These are phyloP conservation scores for Cyphomyrmex costatus DNA, from an alignment of 1,140 invertebrate species.

Conservation along the genomic window DNA sequence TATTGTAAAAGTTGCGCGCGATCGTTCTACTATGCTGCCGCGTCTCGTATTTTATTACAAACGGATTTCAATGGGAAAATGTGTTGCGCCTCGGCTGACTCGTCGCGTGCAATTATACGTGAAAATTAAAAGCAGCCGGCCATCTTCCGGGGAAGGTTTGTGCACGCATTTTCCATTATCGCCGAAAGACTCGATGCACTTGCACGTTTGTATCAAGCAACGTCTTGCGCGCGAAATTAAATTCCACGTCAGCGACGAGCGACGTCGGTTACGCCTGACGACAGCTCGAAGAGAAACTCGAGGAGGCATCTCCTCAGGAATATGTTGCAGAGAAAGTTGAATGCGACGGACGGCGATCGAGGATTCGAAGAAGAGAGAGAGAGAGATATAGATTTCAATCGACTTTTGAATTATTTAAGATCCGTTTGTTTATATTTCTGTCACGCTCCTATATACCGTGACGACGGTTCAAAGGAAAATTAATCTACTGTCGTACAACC, in stretches of 20 bases:
- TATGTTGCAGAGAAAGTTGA: conserved; percentile 46
- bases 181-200: conserved; percentile 51
- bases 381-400: conserved; percentile 21
- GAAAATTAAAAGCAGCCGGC: conserved; percentile 44
- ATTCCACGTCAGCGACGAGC: conserved; percentile 48
- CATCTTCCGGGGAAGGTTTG: neutral
- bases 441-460: neutral
- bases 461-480: conserved; percentile 42
- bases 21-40: conserved; percentile 20
- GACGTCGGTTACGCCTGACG: conserved; percentile 40
- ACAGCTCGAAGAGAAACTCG: conserved; percentile 40
- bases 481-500: conserved; percentile 36
- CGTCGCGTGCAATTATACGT: conserved; percentile 54
- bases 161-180: conserved; percentile 12
- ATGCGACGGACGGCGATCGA: neutral
- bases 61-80: conserved; percentile 31
- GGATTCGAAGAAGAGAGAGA: neutral
- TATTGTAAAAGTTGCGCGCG: conserved; percentile 42
- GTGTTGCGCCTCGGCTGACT: neutral
- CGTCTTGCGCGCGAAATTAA: conserved; percentile 52
- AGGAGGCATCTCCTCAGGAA: conserved; percentile 28
- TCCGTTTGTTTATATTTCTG: conserved; percentile 29
- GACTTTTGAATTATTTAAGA: conserved; percentile 32
- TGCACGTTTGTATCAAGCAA: conserved; percentile 54
- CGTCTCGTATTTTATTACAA: conserved; percentile 53